phyloP scores from a whole-genome alignment of 2,113 vertebrate genomes.

The Microcebus murinus region DNA sequence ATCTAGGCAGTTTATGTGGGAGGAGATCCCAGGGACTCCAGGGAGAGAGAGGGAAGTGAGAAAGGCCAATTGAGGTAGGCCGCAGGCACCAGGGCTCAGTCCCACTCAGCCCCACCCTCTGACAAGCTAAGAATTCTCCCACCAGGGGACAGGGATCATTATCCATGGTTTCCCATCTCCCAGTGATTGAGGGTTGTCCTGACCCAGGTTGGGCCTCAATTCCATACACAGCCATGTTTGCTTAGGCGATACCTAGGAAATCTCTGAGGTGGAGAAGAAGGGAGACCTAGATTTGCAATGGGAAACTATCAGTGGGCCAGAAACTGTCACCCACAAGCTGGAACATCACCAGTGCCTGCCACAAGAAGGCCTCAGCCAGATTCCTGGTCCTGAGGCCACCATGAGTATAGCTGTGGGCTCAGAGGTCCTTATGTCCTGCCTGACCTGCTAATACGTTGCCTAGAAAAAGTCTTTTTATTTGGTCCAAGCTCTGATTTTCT shows the following conservation, averaged over 20 bases:
- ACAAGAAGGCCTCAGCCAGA: not conserved
- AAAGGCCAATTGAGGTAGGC: not conserved
- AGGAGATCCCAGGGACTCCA: not conserved
- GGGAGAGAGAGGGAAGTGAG: not conserved
- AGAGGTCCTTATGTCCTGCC: not conserved
- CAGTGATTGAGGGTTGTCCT: not conserved
- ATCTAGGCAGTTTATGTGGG: not conserved
- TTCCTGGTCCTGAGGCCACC: not conserved
- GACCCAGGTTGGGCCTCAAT: too few species aligned
- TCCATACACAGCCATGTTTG: not conserved
- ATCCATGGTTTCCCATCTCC: not conserved
- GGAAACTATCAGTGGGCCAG: not conserved
- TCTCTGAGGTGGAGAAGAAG: not conserved
- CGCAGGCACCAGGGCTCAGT: not conserved
- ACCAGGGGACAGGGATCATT: not conserved
- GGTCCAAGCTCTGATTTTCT: not conserved
- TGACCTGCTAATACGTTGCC: not conserved
- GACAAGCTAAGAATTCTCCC: not conserved
- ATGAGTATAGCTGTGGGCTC: fast-evolving
- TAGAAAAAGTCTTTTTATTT: not conserved
- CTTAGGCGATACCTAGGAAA: not conserved
- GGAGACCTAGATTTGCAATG: not conserved
- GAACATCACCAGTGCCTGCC: not conserved
- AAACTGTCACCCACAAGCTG: fast-evolving
- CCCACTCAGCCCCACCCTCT: not conserved